Evolutionary conservation across 2,113 vertebrate species (phyloP).

Genomic region (Ictalurus furcatus): DNA sequence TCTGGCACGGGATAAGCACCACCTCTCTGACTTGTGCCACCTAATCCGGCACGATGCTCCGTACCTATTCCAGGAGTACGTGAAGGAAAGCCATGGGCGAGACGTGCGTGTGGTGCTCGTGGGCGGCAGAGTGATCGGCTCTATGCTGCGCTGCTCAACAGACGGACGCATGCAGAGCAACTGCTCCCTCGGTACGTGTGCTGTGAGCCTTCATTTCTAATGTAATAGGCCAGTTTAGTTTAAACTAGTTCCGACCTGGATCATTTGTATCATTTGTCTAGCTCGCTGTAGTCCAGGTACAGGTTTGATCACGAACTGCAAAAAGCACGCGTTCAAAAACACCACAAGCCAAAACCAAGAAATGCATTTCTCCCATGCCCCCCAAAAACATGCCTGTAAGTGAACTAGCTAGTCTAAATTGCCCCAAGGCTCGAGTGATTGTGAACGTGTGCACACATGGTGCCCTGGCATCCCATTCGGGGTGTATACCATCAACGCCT

Average conservation of each 20-base stretch:
- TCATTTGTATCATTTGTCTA: neutral
- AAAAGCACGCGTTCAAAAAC: neutral
- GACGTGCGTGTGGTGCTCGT: conserved; percentile 88
- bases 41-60: conserved; percentile 87
- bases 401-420: neutral
- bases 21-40: conserved; percentile 86
- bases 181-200: conserved; percentile 78
- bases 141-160: conserved; percentile 88
- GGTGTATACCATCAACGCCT: neutral
- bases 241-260: neutral
- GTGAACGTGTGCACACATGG: neutral
- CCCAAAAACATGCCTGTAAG: neutral
- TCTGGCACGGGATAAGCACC: conserved; percentile 87
- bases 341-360: neutral
- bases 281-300: neutral
- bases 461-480: neutral
- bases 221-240: neutral
- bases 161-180: conserved; percentile 93
- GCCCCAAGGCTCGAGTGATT: neutral
- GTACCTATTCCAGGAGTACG: conserved; percentile 90
- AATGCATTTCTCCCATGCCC: neutral
- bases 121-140: conserved; percentile 84
- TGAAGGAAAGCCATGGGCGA: conserved; percentile 87
- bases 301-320: neutral
- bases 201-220: neutral